Evolutionary conservation across 1,140 invertebrate genomes (phyloP).

Genomic region (Coptotermes formosanus): DNA sequence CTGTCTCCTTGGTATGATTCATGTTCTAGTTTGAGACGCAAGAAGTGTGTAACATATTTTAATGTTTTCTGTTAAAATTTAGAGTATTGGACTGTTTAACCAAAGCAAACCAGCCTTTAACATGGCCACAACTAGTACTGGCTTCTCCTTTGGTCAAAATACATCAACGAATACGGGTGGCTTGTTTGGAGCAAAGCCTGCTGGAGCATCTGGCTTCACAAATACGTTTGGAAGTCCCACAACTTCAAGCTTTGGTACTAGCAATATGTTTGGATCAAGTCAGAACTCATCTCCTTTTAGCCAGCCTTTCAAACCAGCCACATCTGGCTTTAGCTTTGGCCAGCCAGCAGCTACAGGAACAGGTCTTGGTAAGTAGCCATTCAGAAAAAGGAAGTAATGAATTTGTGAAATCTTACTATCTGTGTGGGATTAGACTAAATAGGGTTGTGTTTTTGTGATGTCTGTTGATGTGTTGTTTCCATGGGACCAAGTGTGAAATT

Average conservation of each 20-base stretch:
- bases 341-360: conserved; percentile 26
- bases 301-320: conserved; percentile 31
- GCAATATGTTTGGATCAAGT: conserved; percentile 37
- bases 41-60: too few species aligned
- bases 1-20: too few species aligned
- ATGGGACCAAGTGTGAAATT: too few species aligned
- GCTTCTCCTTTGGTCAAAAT: conserved; percentile 51
- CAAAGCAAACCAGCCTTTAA: conserved; percentile 52
- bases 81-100: conserved; percentile 51
- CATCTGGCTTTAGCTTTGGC: conserved; percentile 32
- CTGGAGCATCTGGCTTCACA: conserved; percentile 55
- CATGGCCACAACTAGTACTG: conserved; percentile 47
- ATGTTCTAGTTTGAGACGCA: too few species aligned
- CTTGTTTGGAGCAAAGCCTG: conserved; percentile 50
- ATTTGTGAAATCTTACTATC: not conserved
- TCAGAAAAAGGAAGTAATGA: not conserved
- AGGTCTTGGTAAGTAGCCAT: conserved; percentile 23
- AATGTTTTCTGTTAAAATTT: not conserved
- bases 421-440: not conserved
- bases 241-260: conserved; percentile 46
- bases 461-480: too few species aligned
- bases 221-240: conserved; percentile 47
- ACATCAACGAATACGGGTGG: conserved; percentile 39
- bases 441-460: too few species aligned
- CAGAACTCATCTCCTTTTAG: conserved; percentile 33